These are phyloP conservation scores for Stegodyphus dumicola DNA, from an alignment of 1,140 invertebrate species.

Conservation along the genomic window DNA sequence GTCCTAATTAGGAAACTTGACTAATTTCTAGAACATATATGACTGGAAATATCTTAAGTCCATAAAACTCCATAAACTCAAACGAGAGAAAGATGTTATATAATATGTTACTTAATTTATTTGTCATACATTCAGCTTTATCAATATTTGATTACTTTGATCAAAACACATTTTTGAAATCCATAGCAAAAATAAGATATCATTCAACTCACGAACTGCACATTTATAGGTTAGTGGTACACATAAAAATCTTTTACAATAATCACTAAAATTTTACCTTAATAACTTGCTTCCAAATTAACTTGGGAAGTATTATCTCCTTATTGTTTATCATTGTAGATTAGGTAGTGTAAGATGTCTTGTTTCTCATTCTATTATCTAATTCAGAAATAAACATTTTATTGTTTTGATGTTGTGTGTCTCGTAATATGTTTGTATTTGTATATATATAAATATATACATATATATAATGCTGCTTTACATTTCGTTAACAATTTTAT, in stretches of 20 bases:
- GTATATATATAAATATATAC: not conserved
- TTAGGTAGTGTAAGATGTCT: not conserved
- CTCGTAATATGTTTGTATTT: not conserved
- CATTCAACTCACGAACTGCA: not conserved
- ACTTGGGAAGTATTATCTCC: not conserved
- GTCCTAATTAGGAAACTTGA: too few species aligned
- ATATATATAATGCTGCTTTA: not conserved
- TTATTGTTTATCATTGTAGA: not conserved
- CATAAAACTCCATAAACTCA: too few species aligned
- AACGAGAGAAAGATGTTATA: too few species aligned
- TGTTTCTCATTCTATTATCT: not conserved
- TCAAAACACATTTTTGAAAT: too few species aligned
- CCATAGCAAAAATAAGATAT: too few species aligned
- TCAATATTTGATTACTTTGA: too few species aligned
- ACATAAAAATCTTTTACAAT: not conserved
- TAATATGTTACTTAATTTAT: too few species aligned
- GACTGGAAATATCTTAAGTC: too few species aligned
- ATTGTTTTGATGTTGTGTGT: conserved; percentile 1
- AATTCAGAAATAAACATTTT: not conserved
- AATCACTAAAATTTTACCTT: not conserved
- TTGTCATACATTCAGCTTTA: too few species aligned
- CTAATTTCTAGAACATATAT: too few species aligned
- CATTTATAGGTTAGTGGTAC: not conserved
- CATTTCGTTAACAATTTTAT: too few species aligned
- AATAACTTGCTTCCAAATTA: not conserved